A percentile compares a stretch with the other conserved stretches of the same genome.
phyloP scores from a whole-genome alignment of 2,797 vertebrate species.

The Molossus alvarezi region DNA sequence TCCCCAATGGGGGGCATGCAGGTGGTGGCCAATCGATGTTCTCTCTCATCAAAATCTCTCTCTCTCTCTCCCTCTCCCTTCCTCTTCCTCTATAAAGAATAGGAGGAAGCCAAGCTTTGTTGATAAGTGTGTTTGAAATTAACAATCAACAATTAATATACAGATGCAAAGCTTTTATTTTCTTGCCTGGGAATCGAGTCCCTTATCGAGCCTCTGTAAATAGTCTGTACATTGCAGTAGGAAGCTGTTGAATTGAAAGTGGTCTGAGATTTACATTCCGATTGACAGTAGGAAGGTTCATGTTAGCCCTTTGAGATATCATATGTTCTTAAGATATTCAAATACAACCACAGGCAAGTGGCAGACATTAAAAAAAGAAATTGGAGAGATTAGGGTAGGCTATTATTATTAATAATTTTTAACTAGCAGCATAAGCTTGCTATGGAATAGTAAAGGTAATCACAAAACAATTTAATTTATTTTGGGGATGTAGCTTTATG shows the following conservation, averaged over 20 bases:
- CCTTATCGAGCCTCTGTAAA: not conserved
- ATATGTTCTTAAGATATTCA: conserved; percentile 16
- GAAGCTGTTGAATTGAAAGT: not conserved
- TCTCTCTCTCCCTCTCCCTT: no score
- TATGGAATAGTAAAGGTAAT: not conserved
- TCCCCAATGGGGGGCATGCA: no score
- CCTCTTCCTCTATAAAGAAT: not conserved
- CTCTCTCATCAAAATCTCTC: no score
- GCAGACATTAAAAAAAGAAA: not conserved
- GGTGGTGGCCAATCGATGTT: no score
- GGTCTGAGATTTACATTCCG: not conserved
- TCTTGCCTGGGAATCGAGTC: not conserved
- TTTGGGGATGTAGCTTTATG: not conserved
- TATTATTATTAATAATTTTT: conserved; percentile 25
- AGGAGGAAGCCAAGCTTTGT: not conserved
- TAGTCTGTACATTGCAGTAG: not conserved
- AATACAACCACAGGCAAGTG: not conserved
- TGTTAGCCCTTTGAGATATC: not conserved
- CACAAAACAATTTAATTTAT: not conserved
- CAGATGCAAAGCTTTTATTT: conserved; percentile 16
- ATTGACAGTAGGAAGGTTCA: not conserved
- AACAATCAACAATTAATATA: conserved; percentile 24
- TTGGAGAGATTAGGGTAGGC: not conserved
- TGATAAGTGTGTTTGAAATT: conserved; percentile 46
- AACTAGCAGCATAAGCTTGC: not conserved